Base-by-base conservation (phyloP, 2,113 vertebrate species). In the Heptranchias perlo region DNA sequence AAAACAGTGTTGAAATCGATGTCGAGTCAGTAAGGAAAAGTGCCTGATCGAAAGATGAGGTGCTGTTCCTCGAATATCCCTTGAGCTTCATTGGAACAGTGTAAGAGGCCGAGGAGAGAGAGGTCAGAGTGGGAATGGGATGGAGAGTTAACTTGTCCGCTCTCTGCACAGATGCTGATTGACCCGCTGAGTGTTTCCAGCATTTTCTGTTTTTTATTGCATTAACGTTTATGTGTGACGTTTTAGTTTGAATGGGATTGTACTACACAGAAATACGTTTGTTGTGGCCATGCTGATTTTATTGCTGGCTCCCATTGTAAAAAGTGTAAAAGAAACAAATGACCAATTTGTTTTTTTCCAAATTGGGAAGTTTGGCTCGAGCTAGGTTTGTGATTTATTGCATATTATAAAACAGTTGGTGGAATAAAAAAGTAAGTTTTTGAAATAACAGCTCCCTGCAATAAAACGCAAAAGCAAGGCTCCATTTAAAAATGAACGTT, bases 381-480 rank as follows among this genome's bases (percentile, higher is more conserved):
- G 91, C 61, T 8, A 44, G 44, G 31, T 64, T 94, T 95, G 64
- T 69, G 65, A 95, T 95, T 52, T 69, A 95, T 95, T 52, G 35
- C 5, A 67, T 4, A 49, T 95, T 69, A 49, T 47, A 69, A 52
- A 61, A 52, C 69, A 69, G 94, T 95, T 14, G 18, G 64, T 95
- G 64, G 47, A 73, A 73, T 52, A 95, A 39, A 93, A 64, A 95
- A 95, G 94, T 95, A 95, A 65, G 94, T 52, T 95, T 94, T 69
- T 52, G 47, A 73, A 69, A 95, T 95, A 95, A 95, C 65, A 65
- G 93, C 93, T 94, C 93, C 64, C 93, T 94, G 62, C 93, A 73
- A 65, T 95, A 73, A 95, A 69, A 47, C 62, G 73, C 47, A 69
- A 91, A 95, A 73, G 94, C 44, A 69, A 69, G 52, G 49, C 64